These are phyloP conservation scores for Thysanoteuthis rhombus DNA, from an alignment of 2,888 invertebrate species.

Conservation along the genomic window DNA sequence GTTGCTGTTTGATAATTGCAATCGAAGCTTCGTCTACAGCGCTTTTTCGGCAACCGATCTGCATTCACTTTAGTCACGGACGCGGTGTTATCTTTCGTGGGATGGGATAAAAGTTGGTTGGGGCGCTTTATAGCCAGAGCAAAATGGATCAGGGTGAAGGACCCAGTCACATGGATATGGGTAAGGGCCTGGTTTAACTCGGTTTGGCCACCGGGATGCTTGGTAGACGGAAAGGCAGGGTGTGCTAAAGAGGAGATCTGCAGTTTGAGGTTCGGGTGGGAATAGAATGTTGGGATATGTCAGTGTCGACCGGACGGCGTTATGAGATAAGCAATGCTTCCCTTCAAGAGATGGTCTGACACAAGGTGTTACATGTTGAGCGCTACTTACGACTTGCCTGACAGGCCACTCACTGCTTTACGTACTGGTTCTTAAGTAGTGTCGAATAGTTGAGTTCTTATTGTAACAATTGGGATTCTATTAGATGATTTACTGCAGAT, in stretches of 20 bases:
- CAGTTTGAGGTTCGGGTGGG: not conserved
- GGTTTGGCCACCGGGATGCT: not conserved
- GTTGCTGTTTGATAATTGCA: not conserved
- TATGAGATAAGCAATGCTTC: not conserved
- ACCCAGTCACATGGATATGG: not conserved
- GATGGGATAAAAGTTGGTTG: not conserved
- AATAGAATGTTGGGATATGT: not conserved
- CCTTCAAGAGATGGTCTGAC: not conserved
- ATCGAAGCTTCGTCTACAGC: not conserved
- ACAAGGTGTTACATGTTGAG: not conserved
- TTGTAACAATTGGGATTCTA: too few species aligned
- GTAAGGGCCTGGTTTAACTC: not conserved
- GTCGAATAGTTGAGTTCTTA: too few species aligned
- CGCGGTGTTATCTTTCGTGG: not conserved
- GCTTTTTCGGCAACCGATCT: not conserved
- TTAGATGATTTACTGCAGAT: too few species aligned
- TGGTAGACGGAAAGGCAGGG: not conserved
- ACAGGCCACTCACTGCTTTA: too few species aligned
- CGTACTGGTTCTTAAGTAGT: too few species aligned
- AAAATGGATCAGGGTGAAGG: too few species aligned
- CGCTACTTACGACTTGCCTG: too few species aligned
- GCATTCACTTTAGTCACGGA: not conserved
- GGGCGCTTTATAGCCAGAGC: not conserved
- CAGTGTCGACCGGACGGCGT: not conserved
- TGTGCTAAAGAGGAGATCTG: not conserved